Base-by-base conservation (phyloP, 2,113 vertebrate species). In the Muntiacus muntjak region DNA sequence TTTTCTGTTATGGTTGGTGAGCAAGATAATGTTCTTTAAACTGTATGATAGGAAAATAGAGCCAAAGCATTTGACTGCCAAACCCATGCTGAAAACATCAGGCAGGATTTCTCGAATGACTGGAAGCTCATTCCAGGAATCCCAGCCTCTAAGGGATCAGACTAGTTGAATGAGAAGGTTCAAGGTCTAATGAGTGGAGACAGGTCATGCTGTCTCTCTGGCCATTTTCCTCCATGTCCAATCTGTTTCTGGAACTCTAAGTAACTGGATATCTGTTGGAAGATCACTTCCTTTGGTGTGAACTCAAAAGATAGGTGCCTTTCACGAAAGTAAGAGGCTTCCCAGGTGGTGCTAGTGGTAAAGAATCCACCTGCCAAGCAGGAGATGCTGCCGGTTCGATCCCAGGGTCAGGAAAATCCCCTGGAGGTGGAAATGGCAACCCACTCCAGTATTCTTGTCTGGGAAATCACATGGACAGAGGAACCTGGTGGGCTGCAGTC, bases 1-100 rank as follows among this genome's bases (percentile, higher is more conserved):
- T 87, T 91, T 94, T 54, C 87, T 16, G 2, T 83, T 96, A 50
- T 47, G 94, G 87, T 55, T 86, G 64, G 76, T 92, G 90, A 94
- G 67, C 55, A 95, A 90, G 76, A 60, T 94, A 92, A 71, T 74
- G 52, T 62, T 88, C 58, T 92, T 71, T 62, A 71, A 36, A 83
- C 21, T 25, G 15, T 52, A 28, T 28, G 36, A 47, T 11, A 54
- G 54, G 87, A 94, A 96, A 84, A 55, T 28, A 84, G 50, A 91
- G 54, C 52, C 54, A 40, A 76, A 28, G 47, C 52, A 54, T 43
- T 78, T 71, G 83, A 23, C 79, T 90, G 52, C 78, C 40, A 83
- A 55, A 13, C 6, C 81, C 78, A 12, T 54, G 76, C 85, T 95
- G 19, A 45, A 62, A 91, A 81, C 33, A 45, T 55, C 52, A 54